phyloP scores from a whole-genome alignment of 2,888 invertebrate genomes.

The Iphiclides podalirius region DNA sequence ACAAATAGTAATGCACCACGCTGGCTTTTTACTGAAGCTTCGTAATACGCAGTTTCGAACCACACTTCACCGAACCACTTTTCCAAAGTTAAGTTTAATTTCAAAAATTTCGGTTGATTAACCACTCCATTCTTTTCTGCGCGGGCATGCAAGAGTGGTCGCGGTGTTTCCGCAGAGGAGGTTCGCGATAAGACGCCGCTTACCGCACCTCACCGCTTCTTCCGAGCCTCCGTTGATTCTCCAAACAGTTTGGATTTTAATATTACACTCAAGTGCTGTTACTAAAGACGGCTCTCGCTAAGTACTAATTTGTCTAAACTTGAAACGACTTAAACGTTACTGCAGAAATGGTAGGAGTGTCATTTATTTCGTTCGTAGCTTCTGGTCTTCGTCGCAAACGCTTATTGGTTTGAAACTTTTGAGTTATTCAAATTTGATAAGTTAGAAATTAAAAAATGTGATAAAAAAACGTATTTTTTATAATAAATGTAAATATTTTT shows the following conservation, averaged over 20 bases:
- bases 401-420: background rate
- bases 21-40: too few relatives aligned
- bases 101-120: too few relatives aligned
- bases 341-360: constrained; percentile 23
- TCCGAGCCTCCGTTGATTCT: constrained; percentile 38
- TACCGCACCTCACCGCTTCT: constrained; percentile 36
- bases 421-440: too few relatives aligned
- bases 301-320: constrained; percentile 74
- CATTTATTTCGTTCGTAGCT: constrained; percentile 19
- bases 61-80: too few relatives aligned
- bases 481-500: too few relatives aligned
- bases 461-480: too few relatives aligned
- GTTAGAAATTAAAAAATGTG: too few relatives aligned
- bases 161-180: constrained; percentile 64
- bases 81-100: too few relatives aligned
- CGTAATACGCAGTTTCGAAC: too few relatives aligned
- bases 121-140: constrained; percentile 36
- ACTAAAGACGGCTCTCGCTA: constrained; percentile 64
- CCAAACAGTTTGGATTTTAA: constrained; percentile 74
- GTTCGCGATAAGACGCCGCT: constrained; percentile 62
- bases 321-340: constrained; percentile 56
- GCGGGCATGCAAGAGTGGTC: constrained; percentile 56
- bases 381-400: constrained; percentile 1
- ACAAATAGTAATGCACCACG: too few relatives aligned
- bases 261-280: constrained; percentile 75